Evolutionary conservation across 2,113 vertebrate species (phyloP).

Genomic region (Tupaia chinensis): DNA sequence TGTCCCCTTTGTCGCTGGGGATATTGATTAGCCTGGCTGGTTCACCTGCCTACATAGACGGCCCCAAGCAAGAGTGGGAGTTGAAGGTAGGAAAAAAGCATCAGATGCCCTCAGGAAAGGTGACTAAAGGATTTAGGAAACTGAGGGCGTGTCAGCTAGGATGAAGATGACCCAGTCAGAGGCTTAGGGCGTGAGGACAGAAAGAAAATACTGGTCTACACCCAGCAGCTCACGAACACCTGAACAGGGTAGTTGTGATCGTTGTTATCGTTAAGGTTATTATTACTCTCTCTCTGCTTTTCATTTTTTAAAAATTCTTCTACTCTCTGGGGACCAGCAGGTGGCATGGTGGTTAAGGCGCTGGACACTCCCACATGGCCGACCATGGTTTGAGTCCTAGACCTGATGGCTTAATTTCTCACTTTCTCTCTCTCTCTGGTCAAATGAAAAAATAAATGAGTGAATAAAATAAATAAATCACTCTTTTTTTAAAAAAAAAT

Average conservation of each 20-base stretch:
- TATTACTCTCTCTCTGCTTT: background rate
- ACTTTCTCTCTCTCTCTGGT: too few species aligned
- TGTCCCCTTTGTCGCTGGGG: background rate
- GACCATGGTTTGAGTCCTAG: too few species aligned
- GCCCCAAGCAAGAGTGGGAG: background rate
- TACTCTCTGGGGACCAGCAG: background rate
- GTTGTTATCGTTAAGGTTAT: background rate
- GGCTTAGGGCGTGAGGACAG: background rate
- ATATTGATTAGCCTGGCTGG: too few species aligned
- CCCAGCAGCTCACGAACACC: background rate
- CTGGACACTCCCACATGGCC: too few species aligned
- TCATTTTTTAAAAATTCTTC: background rate
- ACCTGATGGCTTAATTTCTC: too few species aligned
- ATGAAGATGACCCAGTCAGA: background rate
- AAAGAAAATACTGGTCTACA: background rate
- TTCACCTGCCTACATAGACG: background rate
- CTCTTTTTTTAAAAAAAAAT: too few species aligned
- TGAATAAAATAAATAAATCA: too few species aligned
- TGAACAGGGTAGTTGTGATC: background rate
- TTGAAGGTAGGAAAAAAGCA: background rate
- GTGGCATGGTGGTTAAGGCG: too few species aligned
- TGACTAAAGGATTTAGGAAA: constrained; percentile 47
- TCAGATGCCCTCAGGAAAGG: background rate
- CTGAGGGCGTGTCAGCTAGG: background rate
- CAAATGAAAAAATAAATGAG: too few species aligned